These are phyloP conservation scores for Crambe crambe DNA, from an alignment of 37 sponge, comb jelly and placozoan genomes.

Conservation along the genomic window DNA sequence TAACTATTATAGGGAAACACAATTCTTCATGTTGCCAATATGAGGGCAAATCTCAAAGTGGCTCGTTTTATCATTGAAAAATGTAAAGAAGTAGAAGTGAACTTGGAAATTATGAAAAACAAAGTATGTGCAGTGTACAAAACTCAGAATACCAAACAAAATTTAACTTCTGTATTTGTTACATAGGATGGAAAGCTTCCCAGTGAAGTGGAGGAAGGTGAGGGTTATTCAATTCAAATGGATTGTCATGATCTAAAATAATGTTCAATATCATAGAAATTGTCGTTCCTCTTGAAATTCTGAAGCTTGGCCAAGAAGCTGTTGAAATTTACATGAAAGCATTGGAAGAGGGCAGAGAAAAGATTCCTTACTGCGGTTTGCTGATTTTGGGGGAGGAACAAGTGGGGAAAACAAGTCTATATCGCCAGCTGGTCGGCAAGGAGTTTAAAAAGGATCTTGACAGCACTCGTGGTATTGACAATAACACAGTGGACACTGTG, in stretches of 20 bases:
- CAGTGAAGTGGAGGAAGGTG: neutral
- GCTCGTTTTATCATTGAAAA: neutral
- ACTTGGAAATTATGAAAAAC: neutral
- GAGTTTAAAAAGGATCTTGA: conserved; percentile 16
- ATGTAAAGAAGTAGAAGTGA: neutral
- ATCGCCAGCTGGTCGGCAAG: conserved; percentile 23
- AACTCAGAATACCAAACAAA: neutral
- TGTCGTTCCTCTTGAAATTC: conserved; percentile 54
- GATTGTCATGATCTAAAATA: neutral
- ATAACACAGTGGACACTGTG: conserved; percentile 33
- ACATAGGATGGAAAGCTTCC: too few relatives aligned
- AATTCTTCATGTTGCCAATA: conserved; percentile 57
- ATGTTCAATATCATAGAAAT: neutral
- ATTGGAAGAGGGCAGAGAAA: conserved; percentile 38
- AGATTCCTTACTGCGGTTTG: conserved; percentile 56
- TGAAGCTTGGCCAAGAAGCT: conserved; percentile 18
- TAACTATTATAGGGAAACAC: conserved; percentile 55
- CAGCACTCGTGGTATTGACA: conserved; percentile 54
- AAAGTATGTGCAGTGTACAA: neutral
- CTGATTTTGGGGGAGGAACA: conserved; percentile 57
- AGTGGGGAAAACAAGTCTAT: conserved; percentile 59
- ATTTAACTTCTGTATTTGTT: neutral
- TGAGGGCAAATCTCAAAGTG: conserved; percentile 36
- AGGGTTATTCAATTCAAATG: neutral
- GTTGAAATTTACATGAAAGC: conserved; percentile 17